Evolutionary conservation across 2,797 vertebrate genomes (phyloP), one percentile per base, ranked within the genome.

Genomic region (Bovichtus variegatus): DNA sequence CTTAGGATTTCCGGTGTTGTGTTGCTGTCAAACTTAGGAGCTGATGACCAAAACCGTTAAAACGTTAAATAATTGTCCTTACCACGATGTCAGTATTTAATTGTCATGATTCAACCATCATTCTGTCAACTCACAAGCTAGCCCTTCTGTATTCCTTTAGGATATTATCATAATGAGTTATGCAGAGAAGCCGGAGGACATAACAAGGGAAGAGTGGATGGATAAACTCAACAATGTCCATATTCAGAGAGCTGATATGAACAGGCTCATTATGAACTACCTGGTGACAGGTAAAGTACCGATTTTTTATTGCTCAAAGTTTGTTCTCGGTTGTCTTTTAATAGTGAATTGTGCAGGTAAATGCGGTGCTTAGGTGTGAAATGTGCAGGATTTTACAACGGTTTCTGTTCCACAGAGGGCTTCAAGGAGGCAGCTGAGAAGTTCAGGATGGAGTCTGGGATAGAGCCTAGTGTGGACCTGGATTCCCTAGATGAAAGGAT

Each of bases 391-490:
- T 25, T 50, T 81, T 0, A 65, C 6, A 8, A 5, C 0, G 13
- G 43, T 65, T 50, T 74, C 3, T 82, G 1, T 65, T 78, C 12
- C 74, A 74, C 75, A 99, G 98, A 99, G 95, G 98, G 98, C 16
- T 99, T 99, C 89, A 99, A 99, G 87, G 98, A 99, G 88, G 98
- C 98, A 53, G 98, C 98, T 0, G 98, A 99, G 91, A 99, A 99
- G 81, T 99, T 99, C 90, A 95, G 97, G 23, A 96, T 99, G 97
- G 98, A 99, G 90, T 99, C 98, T 27, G 98, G 98, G 68, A 99
- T 99, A 50, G 98, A 99, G 84, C 98, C 98, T 2, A 98, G 97
- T 9, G 96, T 99, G 80, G 98, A 99, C 79, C 91, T 99, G 86
- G 97, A 99, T 84, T 99, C 97, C 1, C 94, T 99, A 0, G 98